These are phyloP conservation scores for Agrilus mali DNA, from an alignment of 2,888 invertebrate species.

Conservation along the genomic window DNA sequence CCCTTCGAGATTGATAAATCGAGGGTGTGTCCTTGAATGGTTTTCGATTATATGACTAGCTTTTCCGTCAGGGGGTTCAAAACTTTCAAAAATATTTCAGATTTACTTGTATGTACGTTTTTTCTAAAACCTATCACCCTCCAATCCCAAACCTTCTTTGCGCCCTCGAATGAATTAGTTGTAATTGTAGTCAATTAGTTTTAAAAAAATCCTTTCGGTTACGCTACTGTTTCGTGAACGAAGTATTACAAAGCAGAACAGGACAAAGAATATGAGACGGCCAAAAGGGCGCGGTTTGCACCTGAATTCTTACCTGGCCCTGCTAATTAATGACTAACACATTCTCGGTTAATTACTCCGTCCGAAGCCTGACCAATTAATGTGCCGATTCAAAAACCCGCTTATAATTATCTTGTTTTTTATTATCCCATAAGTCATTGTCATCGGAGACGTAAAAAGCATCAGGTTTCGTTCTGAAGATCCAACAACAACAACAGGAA, in stretches of 20 bases:
- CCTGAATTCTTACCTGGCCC: constrained; percentile 20
- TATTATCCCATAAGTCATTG: constrained; percentile 23
- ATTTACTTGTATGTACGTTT: too few species aligned
- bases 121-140: too few species aligned
- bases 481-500: too few species aligned
- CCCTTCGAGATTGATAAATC: too few species aligned
- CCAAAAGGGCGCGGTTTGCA: constrained; percentile 17
- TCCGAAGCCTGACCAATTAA: constrained; percentile 30
- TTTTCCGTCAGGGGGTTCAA: too few species aligned
- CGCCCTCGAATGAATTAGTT: too few species aligned
- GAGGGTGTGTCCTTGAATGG: too few species aligned
- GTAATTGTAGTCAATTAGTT: too few species aligned
- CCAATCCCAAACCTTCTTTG: too few species aligned
- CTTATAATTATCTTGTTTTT: constrained; percentile 30
- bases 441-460: constrained; percentile 21
- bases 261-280: constrained; percentile 15
- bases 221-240: constrained; percentile 4
- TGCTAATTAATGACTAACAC: constrained; percentile 30
- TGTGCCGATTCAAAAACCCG: constrained; percentile 28
- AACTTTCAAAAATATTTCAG: too few species aligned
- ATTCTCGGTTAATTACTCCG: constrained; percentile 30
- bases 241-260: constrained; percentile 20
- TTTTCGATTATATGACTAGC: too few species aligned
- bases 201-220: too few species aligned
- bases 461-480: constrained; percentile 29